A percentile compares a stretch with the other conserved stretches of the same genome.
phyloP scores from a whole-genome alignment of 1,140 invertebrate genomes.

The Cephus cinctus region DNA sequence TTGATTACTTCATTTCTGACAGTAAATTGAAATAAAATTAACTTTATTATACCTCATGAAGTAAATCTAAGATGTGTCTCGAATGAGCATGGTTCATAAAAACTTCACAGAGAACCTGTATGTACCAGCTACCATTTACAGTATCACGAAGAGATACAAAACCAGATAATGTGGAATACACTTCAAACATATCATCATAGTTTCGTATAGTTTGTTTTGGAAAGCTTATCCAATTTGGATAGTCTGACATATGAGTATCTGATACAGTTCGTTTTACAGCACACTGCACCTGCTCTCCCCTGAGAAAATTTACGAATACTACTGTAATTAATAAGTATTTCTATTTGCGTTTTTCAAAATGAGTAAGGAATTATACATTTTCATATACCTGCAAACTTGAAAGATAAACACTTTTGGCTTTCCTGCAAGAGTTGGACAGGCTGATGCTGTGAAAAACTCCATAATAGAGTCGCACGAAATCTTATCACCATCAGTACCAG shows the following conservation, averaged over 20 bases:
- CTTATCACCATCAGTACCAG: conserved; percentile 31
- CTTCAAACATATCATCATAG: conserved; percentile 66
- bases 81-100: conserved; percentile 70
- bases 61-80: conserved; percentile 64
- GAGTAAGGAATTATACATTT: not conserved
- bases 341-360: not conserved
- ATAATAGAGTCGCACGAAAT: conserved; percentile 53
- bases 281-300: conserved; percentile 16
- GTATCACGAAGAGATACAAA: conserved; percentile 66
- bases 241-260: conserved; percentile 14
- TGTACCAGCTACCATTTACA: conserved; percentile 70
- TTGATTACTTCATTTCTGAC: conserved; percentile 5
- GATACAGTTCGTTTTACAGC: conserved; percentile 14
- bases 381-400: conserved; percentile 66
- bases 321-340: not conserved
- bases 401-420: conserved; percentile 82
- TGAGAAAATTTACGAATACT: conserved; percentile 10
- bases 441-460: conserved; percentile 61
- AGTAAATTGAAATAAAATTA: conserved; percentile 3
- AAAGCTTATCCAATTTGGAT: conserved; percentile 1
- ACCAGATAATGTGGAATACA: conserved; percentile 66
- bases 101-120: conserved; percentile 71
- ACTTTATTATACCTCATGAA: conserved; percentile 58
- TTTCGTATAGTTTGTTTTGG: conserved; percentile 38
- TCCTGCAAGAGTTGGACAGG: conserved; percentile 59